phyloP scores from a whole-genome alignment of 2,888 invertebrate genomes.

The Dynastes tityus region DNA sequence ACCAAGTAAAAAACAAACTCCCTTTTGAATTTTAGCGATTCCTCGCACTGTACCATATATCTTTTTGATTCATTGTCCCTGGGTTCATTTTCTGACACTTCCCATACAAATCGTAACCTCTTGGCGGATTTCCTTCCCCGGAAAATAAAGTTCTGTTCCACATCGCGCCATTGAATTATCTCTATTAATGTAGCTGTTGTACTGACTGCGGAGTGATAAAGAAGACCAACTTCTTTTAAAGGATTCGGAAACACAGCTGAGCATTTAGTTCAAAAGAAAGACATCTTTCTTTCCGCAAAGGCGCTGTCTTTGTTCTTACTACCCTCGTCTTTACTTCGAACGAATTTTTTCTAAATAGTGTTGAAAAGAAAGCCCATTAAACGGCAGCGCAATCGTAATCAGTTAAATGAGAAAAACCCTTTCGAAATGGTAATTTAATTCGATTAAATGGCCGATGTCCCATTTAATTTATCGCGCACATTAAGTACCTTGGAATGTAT shows the following conservation, averaged over 20 bases:
- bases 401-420: constrained; percentile 43
- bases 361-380: constrained; percentile 26
- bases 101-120: constrained; percentile 55
- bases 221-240: constrained; percentile 27
- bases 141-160: constrained; percentile 29
- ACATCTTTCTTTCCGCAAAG: constrained; percentile 28
- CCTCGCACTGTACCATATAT: constrained; percentile 49
- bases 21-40: not conserved
- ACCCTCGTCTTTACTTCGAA: constrained; percentile 8
- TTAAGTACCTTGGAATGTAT: constrained; percentile 19
- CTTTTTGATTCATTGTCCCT: constrained; percentile 55
- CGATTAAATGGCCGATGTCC: constrained; percentile 37
- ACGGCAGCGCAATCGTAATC: constrained; percentile 31
- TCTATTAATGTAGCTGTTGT: constrained; percentile 43
- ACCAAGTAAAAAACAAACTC: not conserved
- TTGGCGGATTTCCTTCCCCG: constrained; percentile 39
- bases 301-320: constrained; percentile 29
- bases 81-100: constrained; percentile 54
- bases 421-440: constrained; percentile 42
- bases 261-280: constrained; percentile 38
- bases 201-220: constrained; percentile 17
- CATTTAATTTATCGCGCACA: constrained; percentile 35
- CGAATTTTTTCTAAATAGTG: constrained; percentile 28
- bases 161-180: constrained; percentile 42
- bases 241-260: constrained; percentile 23